Percentiles rank a stretch among this genome's conserved stretches.
Conservation (phyloP, 2,888 invertebrate species). For the Ditula angustiorana region DNA sequence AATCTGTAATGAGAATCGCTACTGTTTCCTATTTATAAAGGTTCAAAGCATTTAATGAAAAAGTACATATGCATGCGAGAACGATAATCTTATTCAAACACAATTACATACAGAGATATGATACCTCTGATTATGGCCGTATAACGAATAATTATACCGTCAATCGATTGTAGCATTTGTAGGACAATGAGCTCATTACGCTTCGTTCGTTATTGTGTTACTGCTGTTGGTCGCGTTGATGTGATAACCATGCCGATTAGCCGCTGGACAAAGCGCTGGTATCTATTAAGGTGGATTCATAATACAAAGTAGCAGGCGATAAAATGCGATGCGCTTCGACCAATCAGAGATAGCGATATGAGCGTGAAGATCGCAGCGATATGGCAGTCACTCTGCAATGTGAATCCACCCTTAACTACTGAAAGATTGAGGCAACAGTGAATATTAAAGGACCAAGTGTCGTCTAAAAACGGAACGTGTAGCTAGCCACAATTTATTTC, state of each 20-base stretch:
- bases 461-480: too few species aligned
- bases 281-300: background rate
- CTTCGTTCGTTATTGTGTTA: slow-evolving; percentile 24
- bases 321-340: too few species aligned
- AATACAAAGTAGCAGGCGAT: background rate
- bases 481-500: too few species aligned
- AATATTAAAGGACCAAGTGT: too few species aligned
- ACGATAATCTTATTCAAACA: background rate
- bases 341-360: too few species aligned
- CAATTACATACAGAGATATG: slow-evolving; percentile 13
- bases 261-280: slow-evolving; percentile 5
- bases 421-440: too few species aligned
- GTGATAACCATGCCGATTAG: slow-evolving; percentile 32
- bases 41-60: background rate
- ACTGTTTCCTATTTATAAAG: background rate
- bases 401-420: too few species aligned
- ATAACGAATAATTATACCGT: slow-evolving; percentile 31
- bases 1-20: background rate
- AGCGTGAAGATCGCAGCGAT: too few species aligned
- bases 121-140: slow-evolving; percentile 21
- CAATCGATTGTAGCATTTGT: slow-evolving; percentile 29
- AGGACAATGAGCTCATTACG: slow-evolving; percentile 39
- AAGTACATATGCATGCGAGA: background rate
- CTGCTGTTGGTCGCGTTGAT: slow-evolving; percentile 19
- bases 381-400: too few species aligned